Conservation (phyloP, 2,113 vertebrate genomes). For the Mobula birostris region DNA sequence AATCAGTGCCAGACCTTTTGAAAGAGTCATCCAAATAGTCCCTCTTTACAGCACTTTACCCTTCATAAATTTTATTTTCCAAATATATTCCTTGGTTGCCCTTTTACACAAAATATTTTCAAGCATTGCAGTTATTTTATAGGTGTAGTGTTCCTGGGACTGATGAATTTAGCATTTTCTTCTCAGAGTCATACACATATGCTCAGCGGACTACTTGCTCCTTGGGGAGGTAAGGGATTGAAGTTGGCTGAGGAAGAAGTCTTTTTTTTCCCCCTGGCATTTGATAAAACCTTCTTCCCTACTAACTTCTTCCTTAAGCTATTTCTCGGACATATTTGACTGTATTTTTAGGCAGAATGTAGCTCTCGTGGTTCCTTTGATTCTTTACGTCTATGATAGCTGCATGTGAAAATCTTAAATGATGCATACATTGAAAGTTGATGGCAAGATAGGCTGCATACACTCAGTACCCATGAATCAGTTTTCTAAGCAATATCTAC, state of each 20-base stretch:
- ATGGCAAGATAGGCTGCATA: background rate
- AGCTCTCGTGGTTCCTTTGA: background rate
- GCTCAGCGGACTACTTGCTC: background rate
- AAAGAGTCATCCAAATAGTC: background rate
- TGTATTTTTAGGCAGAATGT: background rate
- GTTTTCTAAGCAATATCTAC: background rate
- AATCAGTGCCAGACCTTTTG: background rate
- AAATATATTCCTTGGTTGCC: background rate
- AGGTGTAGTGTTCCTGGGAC: background rate
- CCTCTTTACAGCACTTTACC: background rate
- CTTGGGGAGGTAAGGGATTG: background rate
- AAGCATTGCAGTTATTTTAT: background rate
- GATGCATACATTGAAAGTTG: background rate
- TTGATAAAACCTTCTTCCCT: background rate
- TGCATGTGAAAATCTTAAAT: background rate
- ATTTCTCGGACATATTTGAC: background rate
- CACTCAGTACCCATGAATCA: background rate
- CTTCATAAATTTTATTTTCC: background rate
- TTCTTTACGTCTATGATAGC: background rate
- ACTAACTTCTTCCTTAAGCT: background rate
- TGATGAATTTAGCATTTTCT: background rate
- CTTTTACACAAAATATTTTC: background rate
- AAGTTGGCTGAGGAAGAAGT: background rate
- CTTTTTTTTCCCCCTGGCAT: no score
- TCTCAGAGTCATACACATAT: background rate